Conservation (phyloP, 2,113 vertebrate genomes). For the Ophiodon elongatus region DNA sequence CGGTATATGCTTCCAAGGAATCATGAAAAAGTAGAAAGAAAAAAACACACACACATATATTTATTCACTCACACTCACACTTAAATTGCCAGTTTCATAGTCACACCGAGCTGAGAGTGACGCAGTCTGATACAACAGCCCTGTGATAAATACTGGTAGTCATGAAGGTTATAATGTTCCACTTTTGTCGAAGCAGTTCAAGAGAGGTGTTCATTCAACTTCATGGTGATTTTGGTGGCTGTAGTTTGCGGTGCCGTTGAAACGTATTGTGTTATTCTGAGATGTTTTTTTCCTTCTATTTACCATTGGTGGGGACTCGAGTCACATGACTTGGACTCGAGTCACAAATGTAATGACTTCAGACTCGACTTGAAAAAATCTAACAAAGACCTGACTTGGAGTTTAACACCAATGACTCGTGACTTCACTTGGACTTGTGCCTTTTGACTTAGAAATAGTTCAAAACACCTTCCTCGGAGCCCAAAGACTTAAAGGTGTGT, state of each 20-base stretch:
- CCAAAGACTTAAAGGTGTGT: no score
- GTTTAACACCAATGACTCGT: no score
- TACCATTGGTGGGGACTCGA: neutral
- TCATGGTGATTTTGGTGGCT: neutral
- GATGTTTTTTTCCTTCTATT: neutral
- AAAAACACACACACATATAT: constrained; percentile 20
- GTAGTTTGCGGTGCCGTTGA: neutral
- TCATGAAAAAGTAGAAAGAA: constrained; percentile 12
- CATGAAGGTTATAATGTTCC: neutral
- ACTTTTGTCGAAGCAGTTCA: neutral
- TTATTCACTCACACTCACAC: constrained; percentile 21
- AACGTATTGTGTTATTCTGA: neutral
- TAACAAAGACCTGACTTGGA: no score
- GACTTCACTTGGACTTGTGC: no score
- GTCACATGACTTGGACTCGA: no score
- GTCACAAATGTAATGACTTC: no score
- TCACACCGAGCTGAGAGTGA: neutral
- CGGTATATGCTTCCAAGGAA: constrained; percentile 30
- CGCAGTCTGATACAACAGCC: neutral
- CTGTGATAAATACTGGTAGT: neutral
- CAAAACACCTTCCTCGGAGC: no score
- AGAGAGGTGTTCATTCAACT: neutral
- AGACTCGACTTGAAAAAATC: no score
- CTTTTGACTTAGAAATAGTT: no score
- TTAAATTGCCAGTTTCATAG: constrained; percentile 2